phyloP scores from a whole-genome alignment of 2,888 invertebrate genomes.

The Plagiodera versicolora region DNA sequence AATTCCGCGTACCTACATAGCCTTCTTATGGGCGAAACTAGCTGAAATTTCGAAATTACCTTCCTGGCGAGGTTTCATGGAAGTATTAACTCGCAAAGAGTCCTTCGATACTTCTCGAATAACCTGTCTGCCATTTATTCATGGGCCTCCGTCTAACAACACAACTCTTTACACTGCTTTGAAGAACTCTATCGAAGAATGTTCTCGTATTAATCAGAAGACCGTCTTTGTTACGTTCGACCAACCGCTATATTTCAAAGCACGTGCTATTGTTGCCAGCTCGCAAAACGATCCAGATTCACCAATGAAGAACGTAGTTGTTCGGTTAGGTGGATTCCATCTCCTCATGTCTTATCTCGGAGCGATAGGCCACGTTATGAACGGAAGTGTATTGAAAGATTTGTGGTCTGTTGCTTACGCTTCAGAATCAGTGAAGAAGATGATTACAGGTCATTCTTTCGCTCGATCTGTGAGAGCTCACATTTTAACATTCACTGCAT shows the following conservation, averaged over 20 bases:
- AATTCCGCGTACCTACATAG: too few species aligned
- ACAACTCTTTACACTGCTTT: slow-evolving; percentile 7
- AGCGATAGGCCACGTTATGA: slow-evolving; percentile 12
- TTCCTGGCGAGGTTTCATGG: slow-evolving; percentile 11
- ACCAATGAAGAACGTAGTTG: neutral
- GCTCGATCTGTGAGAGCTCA: slow-evolving; percentile 2
- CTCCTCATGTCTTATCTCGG: slow-evolving; percentile 15
- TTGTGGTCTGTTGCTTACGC: slow-evolving; percentile 4
- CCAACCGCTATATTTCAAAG: slow-evolving; percentile 10
- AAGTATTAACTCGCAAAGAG: neutral
- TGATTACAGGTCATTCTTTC: slow-evolving; percentile 31
- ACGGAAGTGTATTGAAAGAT: slow-evolving; percentile 17
- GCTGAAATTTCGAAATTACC: neutral
- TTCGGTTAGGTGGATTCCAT: slow-evolving; percentile 16
- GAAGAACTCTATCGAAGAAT: neutral
- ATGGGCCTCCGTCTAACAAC: slow-evolving; percentile 3
- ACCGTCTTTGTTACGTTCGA: slow-evolving; percentile 14
- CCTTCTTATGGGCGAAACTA: neutral
- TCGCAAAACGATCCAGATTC: neutral
- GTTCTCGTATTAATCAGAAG: neutral
- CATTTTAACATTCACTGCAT: neutral
- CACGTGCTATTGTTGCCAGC: neutral
- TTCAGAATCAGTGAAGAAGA: slow-evolving; percentile 8
- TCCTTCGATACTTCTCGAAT: neutral
- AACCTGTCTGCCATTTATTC: slow-evolving; percentile 9